A percentile compares a stretch with the other conserved stretches of the same genome.
Evolutionary conservation across 2,797 vertebrate species (phyloP).

Genomic region (Epinephelus malabaricus): DNA sequence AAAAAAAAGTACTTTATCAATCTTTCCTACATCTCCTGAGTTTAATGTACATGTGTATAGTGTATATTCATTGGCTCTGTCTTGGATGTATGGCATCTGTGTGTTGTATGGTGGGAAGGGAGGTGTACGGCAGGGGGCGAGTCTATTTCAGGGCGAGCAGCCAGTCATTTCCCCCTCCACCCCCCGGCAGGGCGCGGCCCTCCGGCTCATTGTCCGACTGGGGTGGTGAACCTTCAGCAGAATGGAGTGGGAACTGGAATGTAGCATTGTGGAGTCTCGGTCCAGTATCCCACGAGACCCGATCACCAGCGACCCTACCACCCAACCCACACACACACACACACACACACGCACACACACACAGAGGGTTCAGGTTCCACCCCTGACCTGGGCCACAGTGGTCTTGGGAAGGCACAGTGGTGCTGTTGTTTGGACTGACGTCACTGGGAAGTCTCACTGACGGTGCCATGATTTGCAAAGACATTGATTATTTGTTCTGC

Average conservation of each 20-base stretch:
- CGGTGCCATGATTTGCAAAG: conserved; percentile 13
- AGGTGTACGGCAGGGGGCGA: conserved; percentile 17
- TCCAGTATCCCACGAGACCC: conserved; percentile 62
- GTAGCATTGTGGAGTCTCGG: conserved; percentile 70
- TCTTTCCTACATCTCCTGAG: neutral
- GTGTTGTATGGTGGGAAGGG: conserved; percentile 27
- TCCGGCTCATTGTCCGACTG: conserved; percentile 75
- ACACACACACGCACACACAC: conserved; percentile 9
- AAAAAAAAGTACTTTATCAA: neutral
- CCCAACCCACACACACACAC: conserved; percentile 29
- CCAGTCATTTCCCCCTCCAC: conserved; percentile 70
- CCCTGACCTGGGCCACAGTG: conserved; percentile 61
- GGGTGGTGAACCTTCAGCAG: conserved; percentile 76
- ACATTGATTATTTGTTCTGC: conserved; percentile 21
- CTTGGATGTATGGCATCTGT: conserved; percentile 8
- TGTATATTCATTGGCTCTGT: neutral
- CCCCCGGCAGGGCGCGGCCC: conserved; percentile 67
- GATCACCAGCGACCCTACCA: conserved; percentile 32
- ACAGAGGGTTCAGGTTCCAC: conserved; percentile 67
- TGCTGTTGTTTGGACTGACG: conserved; percentile 67
- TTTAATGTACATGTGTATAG: neutral
- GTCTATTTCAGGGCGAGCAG: conserved; percentile 75
- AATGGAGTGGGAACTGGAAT: conserved; percentile 74
- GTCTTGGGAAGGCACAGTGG: conserved; percentile 64
- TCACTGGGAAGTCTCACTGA: conserved; percentile 44